Evolutionary conservation across 2,888 invertebrate genomes (phyloP).

Genomic region (Loripinus fragilis): DNA sequence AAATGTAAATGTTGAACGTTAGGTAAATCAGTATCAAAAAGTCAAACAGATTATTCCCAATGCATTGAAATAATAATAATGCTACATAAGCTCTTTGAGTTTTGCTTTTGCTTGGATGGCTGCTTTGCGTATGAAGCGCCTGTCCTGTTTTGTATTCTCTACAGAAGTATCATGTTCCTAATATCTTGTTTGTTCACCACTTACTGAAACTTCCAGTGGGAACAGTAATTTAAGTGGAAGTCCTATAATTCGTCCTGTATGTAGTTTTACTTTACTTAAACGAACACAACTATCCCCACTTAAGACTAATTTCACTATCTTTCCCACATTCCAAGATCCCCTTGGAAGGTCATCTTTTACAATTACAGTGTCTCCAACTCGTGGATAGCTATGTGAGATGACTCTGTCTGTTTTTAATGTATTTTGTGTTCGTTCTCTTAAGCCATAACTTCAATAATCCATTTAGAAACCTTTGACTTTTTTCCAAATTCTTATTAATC

Average conservation of each 20-base stretch:
- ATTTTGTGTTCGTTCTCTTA: not conserved
- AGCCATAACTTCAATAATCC: not conserved
- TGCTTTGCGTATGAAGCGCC: not conserved
- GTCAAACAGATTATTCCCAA: too few relatives aligned
- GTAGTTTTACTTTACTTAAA: not conserved
- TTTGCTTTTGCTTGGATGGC: not conserved
- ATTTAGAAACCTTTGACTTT: slow-evolving; percentile 18
- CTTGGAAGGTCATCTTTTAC: not conserved
- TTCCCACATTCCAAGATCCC: slow-evolving; percentile 1
- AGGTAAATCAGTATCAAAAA: not conserved
- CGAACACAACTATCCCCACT: not conserved
- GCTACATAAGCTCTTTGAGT: not conserved
- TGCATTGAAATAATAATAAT: not conserved
- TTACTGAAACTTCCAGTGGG: not conserved
- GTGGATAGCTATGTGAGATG: not conserved
- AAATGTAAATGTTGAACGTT: too few relatives aligned
- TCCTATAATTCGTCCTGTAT: not conserved
- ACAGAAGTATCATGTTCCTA: not conserved
- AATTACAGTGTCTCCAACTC: not conserved
- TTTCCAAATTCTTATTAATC: slow-evolving; percentile 10
- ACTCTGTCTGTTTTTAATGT: not conserved
- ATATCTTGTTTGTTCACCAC: not conserved
- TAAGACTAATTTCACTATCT: not conserved
- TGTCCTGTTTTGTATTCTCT: not conserved
- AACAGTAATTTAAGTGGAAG: not conserved